A percentile compares a stretch with the other conserved stretches of the same genome.
These are phyloP conservation scores for Lasioglossum marginatum DNA, from an alignment of 2,888 invertebrate species.

Conservation along the genomic window DNA sequence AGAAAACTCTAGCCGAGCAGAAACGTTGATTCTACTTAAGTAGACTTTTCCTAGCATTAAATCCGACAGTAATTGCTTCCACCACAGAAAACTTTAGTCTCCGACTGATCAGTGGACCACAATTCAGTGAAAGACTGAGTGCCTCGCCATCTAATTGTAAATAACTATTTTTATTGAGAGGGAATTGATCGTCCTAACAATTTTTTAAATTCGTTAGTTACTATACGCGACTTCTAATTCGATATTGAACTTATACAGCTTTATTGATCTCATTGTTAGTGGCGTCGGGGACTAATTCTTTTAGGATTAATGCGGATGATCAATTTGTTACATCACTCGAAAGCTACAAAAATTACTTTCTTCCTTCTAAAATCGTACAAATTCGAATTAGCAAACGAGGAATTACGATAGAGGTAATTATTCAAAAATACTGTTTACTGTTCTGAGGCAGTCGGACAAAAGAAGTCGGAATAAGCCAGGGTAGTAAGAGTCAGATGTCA, in stretches of 20 bases:
- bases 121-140: neutral
- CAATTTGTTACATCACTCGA: no score
- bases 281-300: neutral
- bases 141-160: neutral
- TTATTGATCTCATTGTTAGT: neutral
- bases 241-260: neutral
- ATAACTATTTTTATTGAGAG: neutral
- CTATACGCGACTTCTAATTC: neutral
- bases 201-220: neutral
- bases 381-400: no score
- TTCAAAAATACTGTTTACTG: neutral
- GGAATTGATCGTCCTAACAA: neutral
- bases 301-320: neutral
- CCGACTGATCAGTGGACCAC: neutral
- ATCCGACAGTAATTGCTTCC: slow-evolving; percentile 15
- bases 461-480: slow-evolving; percentile 12
- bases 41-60: slow-evolving; percentile 14
- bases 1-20: slow-evolving; percentile 9
- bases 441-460: neutral
- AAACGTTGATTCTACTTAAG: slow-evolving; percentile 18
- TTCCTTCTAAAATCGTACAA: no score
- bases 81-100: slow-evolving; percentile 4
- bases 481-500: slow-evolving; percentile 18
- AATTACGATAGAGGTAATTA: neutral
- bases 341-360: neutral